Evolutionary conservation across 2,797 vertebrate species (phyloP), one percentile per base, ranked within the genome.

Genomic region (Lophotriccus pileatus): DNA sequence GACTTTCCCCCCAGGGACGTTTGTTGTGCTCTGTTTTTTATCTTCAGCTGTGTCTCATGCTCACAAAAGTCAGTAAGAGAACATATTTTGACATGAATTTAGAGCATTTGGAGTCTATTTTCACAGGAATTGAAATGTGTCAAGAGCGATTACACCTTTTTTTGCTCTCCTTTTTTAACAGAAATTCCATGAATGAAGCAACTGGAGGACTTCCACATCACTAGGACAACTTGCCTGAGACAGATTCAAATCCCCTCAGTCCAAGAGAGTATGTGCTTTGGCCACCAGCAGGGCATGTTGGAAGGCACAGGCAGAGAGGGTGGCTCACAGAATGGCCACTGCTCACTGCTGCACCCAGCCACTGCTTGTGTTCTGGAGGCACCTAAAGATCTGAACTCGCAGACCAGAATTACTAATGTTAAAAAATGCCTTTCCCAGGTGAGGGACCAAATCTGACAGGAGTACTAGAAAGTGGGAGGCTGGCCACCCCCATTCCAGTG

Each of bases 321-420:
- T 9, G 2, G 32, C 52, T 47, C 5, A 1, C 24, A 60, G 32
- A 44, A 28, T 0, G 0, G 44, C 5, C 4, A 0, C 34, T 1
- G 1, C 43, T 87, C 4, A 1, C 7, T 44, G n/a, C 52, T 44
- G 16, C 1, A 1, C 17, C 12, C 43, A 41, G 34, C 6, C 6
- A 2, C 18, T 2, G 2, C 27, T 74, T 2, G 0, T 7, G 25
- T 49, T 12, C 59, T 32, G 50, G 37, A 41, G 32, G 11, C 2
- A 2, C 23, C 13, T 1, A 0, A 67, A 64, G 18, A 67, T 34
- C 53, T 3, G 0, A 41, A 21, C 20, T 55, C 41, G 52, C 37
- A 39, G 39, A 19, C 4, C 24, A 75, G 62, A 59, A 28, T 2
- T 6, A 41, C 9, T 37, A 23, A 20, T 39, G 39, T 19, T 10